Base-by-base conservation (phyloP, 2,888 invertebrate genomes). In the Netelia melanura region DNA sequence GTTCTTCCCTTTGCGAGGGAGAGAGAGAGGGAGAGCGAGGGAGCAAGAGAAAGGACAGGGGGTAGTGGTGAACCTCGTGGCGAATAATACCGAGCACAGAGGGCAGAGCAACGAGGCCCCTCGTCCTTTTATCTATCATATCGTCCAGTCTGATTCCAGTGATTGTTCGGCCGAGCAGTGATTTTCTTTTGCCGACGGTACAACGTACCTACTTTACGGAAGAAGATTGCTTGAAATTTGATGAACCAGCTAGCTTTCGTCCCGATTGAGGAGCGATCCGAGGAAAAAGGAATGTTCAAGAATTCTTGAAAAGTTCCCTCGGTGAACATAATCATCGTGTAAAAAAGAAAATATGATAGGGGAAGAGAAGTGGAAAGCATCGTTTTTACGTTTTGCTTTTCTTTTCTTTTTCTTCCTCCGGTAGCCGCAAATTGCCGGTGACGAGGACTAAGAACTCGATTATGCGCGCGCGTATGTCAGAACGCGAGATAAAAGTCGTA, bases 101-200 rank as follows among this genome's bases (percentile, higher is more conserved):
- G 64, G 43, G 54, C 62, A 58, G 67, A 58, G 56, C 65, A 62
- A 78, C 78, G 65, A 58, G 67, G 10, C 9, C 44, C 61, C 72
- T 81, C 14, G 61, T 43, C 54, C 21, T 23, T 83, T 64, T 71
- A 44, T 56, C 54, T 30, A 52, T n/a, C 64, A 17, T 52, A 10
- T 23, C 30, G 21, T 68, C 17, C 58, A 52, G 14, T 68, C 43
- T 82, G 85, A 85, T 82, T 82, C 81, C 56, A 82, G 81, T 85
- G 75, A 85, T 78, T 85, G 79, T 71, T 75, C 78, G 74, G 8
- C 78, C 68, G 58, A 17, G 64, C 30, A 65, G 75, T 75, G 64
- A 79, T 81, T 85, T 82, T 81, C 81, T 79, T 70, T 54, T 25
- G 62, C 11, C 48, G 58, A 14, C 48, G 23, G 17, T 9, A 44